Base-by-base conservation (phyloP, 2,113 vertebrate species). In the Festucalex cinctus region DNA sequence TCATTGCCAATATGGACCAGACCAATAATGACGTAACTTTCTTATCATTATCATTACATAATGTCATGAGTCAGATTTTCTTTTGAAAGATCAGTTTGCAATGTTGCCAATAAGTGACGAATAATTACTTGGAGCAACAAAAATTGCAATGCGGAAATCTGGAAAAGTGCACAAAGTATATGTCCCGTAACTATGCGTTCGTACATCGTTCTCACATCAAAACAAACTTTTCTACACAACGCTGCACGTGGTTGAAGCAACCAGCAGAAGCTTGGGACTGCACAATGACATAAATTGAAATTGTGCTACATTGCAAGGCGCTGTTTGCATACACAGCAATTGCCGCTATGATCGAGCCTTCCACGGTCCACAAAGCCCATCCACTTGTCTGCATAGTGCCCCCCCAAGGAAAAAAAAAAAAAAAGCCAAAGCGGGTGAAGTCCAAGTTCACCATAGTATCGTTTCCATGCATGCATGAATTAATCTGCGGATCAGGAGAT, bases 381-480 rank as follows among this genome's bases (percentile, higher is more conserved):
- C 26, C 54, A 57, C 26, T 57, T 57, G 24, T 32, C 26, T 22
- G 5, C 43, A 54, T 49, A 49, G 54, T 35, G 63, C 36, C 61
- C 66, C 71, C 57, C n/a, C n/a, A n/a, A n/a, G n/a, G n/a, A n/a
- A n/a, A n/a, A n/a, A n/a, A 63, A 28, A 64, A 66, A 10, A 7
- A 41, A 3, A 41, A 5, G 44, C 66, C 58, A 24, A 36, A 57
- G 74, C 24, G 60, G 60, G 66, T 62, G 71, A 68, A 46, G 69
- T 71, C 65, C 79, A 88, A 87, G 85, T 87, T 87, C 83, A 85
- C 66, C 43, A 39, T 39, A 32, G 53, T 56, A 58, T 43, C 54
- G 12, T 61, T 57, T 46, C 62, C 72, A 73, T 6, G 39, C 78
- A 28, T 54, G 82, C 69, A 68, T 28, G 66, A 1, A 1, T 63